A percentile compares a stretch with the other conserved stretches of the same genome.
These are phyloP conservation scores for Drosophila tropicalis DNA, from an alignment of 1,140 invertebrate species.

Conservation along the genomic window DNA sequence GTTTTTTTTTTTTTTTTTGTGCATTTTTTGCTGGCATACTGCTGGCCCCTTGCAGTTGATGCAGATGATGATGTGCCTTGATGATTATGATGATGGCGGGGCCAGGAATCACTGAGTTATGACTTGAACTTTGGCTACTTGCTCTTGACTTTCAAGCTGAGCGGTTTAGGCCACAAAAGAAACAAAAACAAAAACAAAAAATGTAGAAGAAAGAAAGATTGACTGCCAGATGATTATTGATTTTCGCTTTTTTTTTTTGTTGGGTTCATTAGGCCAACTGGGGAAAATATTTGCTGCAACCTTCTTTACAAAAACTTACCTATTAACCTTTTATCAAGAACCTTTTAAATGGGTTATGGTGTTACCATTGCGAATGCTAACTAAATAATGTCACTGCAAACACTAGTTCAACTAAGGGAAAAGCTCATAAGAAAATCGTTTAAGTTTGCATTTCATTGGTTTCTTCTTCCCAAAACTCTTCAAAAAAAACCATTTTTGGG, in stretches of 20 bases:
- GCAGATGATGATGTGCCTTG: not conserved
- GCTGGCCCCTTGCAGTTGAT: constrained; percentile 25
- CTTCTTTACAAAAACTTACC: not conserved
- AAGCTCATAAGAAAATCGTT: too few species aligned
- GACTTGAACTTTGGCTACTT: constrained; percentile 68
- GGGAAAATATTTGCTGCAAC: not conserved
- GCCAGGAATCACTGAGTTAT: constrained; percentile 56
- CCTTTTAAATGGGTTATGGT: not conserved
- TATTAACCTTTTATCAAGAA: constrained; percentile 4
- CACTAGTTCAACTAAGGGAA: too few species aligned
- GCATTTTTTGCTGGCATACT: constrained; percentile 30
- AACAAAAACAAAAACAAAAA: not conserved
- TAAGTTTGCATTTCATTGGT: too few species aligned
- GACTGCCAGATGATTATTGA: constrained; percentile 3
- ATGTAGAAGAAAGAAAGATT: not conserved
- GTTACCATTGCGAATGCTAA: too few species aligned
- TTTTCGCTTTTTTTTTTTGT: not conserved
- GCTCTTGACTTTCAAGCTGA: constrained; percentile 44
- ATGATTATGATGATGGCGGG: constrained; percentile 25
- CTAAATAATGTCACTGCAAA: too few species aligned
- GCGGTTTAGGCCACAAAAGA: not conserved
- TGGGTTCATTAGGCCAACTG: constrained; percentile 3
- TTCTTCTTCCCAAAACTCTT: too few species aligned
- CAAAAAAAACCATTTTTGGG: too few species aligned
- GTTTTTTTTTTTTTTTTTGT: constrained; percentile 25